phyloP scores from a whole-genome alignment of 2,113 vertebrate genomes.

The Atrichornis clamosus region DNA sequence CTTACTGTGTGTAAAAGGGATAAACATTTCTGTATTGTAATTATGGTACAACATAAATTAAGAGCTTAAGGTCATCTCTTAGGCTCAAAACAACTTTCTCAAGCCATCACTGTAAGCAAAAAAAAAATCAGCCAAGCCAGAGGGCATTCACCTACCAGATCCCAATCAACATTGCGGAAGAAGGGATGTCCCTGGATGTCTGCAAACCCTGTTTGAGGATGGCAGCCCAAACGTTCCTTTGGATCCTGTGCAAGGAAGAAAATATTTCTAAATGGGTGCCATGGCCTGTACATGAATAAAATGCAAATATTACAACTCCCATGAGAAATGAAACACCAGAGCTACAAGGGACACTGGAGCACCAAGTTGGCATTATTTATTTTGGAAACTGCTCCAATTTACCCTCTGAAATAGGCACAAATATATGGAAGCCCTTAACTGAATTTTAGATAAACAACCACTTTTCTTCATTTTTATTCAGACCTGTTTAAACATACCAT shows the following conservation, averaged over 20 bases:
- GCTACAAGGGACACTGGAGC: background rate
- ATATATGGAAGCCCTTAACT: background rate
- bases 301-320: background rate
- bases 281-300: background rate
- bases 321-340: background rate
- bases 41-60: background rate
- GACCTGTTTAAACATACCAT: background rate
- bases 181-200: slow-evolving; percentile 97
- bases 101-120: background rate
- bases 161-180: slow-evolving; percentile 97
- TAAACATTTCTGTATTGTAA: background rate
- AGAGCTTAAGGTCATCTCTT: background rate
- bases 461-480: background rate
- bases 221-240: slow-evolving; percentile 95
- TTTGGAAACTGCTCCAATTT: background rate
- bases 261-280: background rate
- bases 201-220: slow-evolving; percentile 97
- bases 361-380: background rate
- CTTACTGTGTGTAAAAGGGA: background rate
- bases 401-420: background rate
- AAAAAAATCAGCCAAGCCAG: background rate
- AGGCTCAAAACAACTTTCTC: background rate
- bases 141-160: slow-evolving; percentile 81
- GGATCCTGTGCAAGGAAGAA: slow-evolving; percentile 81
- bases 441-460: background rate